Evolutionary conservation across 1,140 invertebrate genomes (phyloP), one percentile per base, ranked within the genome.

Genomic region (Drosophila cardini): DNA sequence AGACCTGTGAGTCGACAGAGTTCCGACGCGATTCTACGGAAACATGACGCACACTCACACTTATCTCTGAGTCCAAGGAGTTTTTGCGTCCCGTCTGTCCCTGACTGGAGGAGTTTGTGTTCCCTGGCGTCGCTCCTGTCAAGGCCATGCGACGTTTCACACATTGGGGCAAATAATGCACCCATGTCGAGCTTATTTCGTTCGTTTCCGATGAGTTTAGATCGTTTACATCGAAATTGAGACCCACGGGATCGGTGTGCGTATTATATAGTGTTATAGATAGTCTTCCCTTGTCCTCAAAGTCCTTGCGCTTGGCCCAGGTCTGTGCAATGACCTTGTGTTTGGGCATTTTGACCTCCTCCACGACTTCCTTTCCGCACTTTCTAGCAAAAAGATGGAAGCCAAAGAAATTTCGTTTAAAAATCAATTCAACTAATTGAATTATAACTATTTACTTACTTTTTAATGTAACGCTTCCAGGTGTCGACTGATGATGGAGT

Each of bases 271-370:
- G 95, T 80, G 96, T 97, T 76, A 98, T 96, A 38, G 97, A 98
- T 15, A 98, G 93, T n/a, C 96, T 93, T 0, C 97, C 97, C 57
- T 95, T 95, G 83, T 95, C 95, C 63, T 97, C 96, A 62, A 98
- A 95, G 64, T 96, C 96, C 83, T 96, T 96, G n/a, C 97, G 94
- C 71, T 97, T 97, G 0, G 96, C 96, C 94, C 97, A 98, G 1
- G 96, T 97, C 90, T 97, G 95, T 8, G 97, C 96, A 56, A 99
- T 98, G 18, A 98, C 95, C 92, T 97, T 97, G 91, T 98, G 97
- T 84, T 98, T 98, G 82, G 96, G 96, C 69, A 96, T 92, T 91
- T 95, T 95, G 38, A 95, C 93, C 16, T 95, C 95, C 69, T 96
- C 95, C 72, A 96, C 94, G 3, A 94, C 93, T 74, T 96, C 95